These are phyloP conservation scores for Balaenoptera acutorostrata DNA, from an alignment of 2,113 vertebrate genomes.

Conservation along the genomic window DNA sequence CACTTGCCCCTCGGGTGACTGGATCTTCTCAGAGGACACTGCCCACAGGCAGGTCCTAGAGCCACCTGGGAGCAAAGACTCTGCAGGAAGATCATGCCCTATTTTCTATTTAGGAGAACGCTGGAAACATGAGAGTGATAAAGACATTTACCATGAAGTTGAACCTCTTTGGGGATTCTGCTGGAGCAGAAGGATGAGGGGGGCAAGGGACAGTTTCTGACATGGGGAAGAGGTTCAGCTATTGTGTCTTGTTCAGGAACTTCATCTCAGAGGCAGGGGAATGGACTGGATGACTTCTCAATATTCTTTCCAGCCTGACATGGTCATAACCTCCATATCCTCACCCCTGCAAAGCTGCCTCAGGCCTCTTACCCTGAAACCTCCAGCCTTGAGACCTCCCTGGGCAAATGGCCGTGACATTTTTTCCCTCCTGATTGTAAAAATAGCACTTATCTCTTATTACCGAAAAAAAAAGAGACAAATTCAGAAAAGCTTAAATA, in stretches of 20 bases:
- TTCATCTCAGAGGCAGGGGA: not conserved
- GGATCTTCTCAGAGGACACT: not conserved
- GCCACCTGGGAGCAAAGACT: not conserved
- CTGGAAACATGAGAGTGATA: not conserved
- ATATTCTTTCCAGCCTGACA: not conserved
- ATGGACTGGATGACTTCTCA: not conserved
- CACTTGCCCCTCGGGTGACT: not conserved
- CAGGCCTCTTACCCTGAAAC: not conserved
- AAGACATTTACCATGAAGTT: not conserved
- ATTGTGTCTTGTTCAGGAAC: not conserved
- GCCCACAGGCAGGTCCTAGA: not conserved
- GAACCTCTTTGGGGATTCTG: not conserved
- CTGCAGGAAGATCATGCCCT: not conserved
- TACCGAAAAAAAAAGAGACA: not conserved
- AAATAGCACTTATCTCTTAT: not conserved
- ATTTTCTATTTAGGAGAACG: not conserved
- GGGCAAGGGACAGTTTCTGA: not conserved
- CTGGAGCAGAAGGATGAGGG: not conserved
- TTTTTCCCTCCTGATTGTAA: not conserved
- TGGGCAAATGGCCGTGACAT: not conserved
- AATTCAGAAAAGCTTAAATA: not conserved
- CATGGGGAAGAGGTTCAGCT: not conserved
- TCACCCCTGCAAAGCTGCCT: not conserved
- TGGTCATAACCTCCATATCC: accelerated
- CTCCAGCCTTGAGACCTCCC: not conserved